These are phyloP conservation scores for Macrochelys suwanniensis DNA, from an alignment of 2,797 vertebrate genomes.

Conservation along the genomic window DNA sequence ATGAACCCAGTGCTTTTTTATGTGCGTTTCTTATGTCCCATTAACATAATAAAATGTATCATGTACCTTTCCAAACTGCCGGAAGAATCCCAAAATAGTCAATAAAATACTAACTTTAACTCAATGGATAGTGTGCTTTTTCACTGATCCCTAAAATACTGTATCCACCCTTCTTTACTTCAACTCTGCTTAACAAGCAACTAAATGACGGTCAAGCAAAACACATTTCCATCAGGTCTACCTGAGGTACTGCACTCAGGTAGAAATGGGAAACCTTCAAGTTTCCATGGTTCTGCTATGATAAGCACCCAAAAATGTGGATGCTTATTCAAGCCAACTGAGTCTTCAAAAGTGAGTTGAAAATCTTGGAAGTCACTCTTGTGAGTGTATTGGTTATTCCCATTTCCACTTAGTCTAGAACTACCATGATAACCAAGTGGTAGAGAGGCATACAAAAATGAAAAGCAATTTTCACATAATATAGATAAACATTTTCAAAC, in stretches of 20 bases:
- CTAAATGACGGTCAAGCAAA: neutral
- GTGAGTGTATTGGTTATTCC: accelerated
- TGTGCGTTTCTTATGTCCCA: slow-evolving; percentile 52
- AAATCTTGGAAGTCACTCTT: neutral
- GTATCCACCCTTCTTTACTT: neutral
- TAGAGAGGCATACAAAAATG: neutral
- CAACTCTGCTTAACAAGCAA: neutral
- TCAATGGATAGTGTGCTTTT: neutral
- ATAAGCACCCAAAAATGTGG: neutral
- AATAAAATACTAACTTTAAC: slow-evolving; percentile 46
- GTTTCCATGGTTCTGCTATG: neutral
- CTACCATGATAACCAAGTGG: neutral
- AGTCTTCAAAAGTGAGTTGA: neutral
- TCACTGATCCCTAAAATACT: neutral
- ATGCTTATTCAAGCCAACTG: neutral
- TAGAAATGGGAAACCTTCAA: neutral
- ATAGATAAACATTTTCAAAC: neutral
- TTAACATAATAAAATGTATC: slow-evolving; percentile 68
- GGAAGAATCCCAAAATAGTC: slow-evolving; percentile 43
- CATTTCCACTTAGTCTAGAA: neutral
- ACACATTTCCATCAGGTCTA: neutral
- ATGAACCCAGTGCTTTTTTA: slow-evolving; percentile 65
- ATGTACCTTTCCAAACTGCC: slow-evolving; percentile 33
- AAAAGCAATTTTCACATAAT: neutral
- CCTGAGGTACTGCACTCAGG: neutral